phyloP scores from a whole-genome alignment of 2,113 vertebrate species.

The Corythaeola cristata region DNA sequence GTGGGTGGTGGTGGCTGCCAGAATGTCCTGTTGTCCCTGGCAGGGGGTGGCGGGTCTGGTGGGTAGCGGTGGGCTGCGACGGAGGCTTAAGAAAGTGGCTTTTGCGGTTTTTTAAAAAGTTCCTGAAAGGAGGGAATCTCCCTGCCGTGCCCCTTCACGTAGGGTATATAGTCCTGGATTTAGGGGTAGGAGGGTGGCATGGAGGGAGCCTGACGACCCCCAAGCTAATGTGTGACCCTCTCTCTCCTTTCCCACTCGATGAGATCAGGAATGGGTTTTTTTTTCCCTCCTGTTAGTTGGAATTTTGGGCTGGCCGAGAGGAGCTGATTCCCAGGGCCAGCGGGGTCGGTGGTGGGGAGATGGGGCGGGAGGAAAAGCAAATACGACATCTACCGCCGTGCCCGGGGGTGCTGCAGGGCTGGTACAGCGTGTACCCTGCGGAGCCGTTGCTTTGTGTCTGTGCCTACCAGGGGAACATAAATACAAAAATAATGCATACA shows the following conservation, averaged over 20 bases:
- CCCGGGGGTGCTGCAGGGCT: neutral
- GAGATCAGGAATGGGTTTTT: neutral
- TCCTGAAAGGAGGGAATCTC: neutral
- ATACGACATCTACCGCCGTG: neutral
- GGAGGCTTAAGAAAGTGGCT: neutral
- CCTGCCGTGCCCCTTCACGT: neutral
- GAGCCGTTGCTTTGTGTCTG: neutral
- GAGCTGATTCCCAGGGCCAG: neutral
- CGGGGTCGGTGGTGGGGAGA: neutral
- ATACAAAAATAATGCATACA: neutral
- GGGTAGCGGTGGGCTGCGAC: neutral
- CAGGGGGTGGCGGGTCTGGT: neutral
- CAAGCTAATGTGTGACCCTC: neutral
- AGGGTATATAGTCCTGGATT: neutral
- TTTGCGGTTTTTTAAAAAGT: neutral
- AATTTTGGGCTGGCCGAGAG: neutral
- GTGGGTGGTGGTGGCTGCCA: neutral
- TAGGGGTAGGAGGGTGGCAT: accelerated
- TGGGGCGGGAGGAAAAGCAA: neutral
- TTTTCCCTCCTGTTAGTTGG: neutral
- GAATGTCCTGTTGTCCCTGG: neutral
- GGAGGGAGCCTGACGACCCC: neutral
- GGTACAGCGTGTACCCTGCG: neutral
- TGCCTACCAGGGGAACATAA: constrained; percentile 6
- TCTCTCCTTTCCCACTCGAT: neutral